Evolutionary conservation across 92 coral and sea anemone genomes (phyloP).

Genomic region (Micromussa lordhowensis): DNA sequence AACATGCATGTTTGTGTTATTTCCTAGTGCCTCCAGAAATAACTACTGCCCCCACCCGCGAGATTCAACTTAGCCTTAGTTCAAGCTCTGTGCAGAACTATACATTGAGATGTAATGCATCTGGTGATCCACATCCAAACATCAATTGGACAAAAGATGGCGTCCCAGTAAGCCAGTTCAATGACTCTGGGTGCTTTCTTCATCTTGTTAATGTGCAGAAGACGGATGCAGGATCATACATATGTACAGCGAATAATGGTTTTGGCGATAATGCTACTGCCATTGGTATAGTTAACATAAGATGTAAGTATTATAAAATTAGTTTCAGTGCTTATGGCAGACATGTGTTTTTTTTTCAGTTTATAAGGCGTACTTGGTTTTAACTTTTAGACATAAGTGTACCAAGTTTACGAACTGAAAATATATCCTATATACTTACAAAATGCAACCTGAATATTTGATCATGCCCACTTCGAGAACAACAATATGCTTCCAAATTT

Average conservation of each 20-base stretch:
- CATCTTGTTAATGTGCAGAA: neutral
- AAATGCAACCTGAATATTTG: too few species aligned
- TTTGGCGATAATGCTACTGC: neutral
- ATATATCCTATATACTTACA: too few species aligned
- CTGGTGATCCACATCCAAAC: neutral
- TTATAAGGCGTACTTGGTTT: too few species aligned
- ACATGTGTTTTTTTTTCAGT: too few species aligned
- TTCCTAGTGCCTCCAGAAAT: neutral
- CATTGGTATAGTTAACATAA: neutral
- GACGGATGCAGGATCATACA: neutral
- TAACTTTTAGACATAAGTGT: too few species aligned
- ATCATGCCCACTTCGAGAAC: too few species aligned
- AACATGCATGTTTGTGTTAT: neutral
- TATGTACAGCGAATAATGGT: neutral
- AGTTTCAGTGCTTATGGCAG: neutral
- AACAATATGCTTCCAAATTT: too few species aligned
- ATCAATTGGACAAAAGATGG: conserved; percentile 9
- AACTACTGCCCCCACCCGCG: neutral
- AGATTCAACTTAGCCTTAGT: neutral
- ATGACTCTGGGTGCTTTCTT: neutral
- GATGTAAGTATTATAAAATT: neutral
- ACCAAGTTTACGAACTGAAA: too few species aligned
- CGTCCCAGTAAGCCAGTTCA: neutral
- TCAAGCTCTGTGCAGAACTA: neutral
- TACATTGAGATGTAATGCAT: neutral